Evolutionary conservation across 2,888 invertebrate species (phyloP), one percentile per base, ranked within the genome.

Genomic region (Lottia scabra): DNA sequence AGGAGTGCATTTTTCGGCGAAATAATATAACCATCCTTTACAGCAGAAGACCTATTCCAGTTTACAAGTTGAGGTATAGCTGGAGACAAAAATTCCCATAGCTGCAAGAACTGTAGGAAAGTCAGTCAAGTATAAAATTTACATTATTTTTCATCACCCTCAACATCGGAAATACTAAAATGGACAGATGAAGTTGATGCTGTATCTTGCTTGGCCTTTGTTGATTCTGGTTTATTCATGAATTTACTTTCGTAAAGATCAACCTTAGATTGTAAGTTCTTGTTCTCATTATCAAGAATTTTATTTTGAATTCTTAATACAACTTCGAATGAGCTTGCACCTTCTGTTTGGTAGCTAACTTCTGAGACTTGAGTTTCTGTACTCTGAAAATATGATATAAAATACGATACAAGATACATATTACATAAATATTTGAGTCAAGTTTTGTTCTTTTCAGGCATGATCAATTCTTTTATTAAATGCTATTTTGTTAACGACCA

Each of bases 1-100:
- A 46, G 10, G 2, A 67, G 67, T 16, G 43, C 67, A 67, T 67
- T 45, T 23, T 67, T 67, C 1, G 46, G 46, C n/a, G 46, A 46
- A 16, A 46, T n/a, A 6, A 6, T 1, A n/a, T 46, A 46, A 16
- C n/a, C n/a, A 46, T 13, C 13, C 4, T 13, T 46, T 16, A 16
- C 46, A 16, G 16, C 46, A 46, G 16, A 15, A 15, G 1, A n/a
- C n/a, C n/a, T n/a, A n/a, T 46, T 46, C 16, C 46, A 46, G 6
- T 46, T 16, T 0, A 16, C 16, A 4, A 46, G n/a, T 16, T 46
- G 46, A 46, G 16, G n/a, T 4, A 15, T n/a, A 46, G 15, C 46
- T 46, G 46, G 46, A 16, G 15, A 15, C 5, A 15, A 46, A 46
- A 46, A 46, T 46, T 15, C 15, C 46, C 46, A 46, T 5, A 46